Evolutionary conservation across 2,113 vertebrate genomes (phyloP).

Genomic region (Oreotragus oreotragus): DNA sequence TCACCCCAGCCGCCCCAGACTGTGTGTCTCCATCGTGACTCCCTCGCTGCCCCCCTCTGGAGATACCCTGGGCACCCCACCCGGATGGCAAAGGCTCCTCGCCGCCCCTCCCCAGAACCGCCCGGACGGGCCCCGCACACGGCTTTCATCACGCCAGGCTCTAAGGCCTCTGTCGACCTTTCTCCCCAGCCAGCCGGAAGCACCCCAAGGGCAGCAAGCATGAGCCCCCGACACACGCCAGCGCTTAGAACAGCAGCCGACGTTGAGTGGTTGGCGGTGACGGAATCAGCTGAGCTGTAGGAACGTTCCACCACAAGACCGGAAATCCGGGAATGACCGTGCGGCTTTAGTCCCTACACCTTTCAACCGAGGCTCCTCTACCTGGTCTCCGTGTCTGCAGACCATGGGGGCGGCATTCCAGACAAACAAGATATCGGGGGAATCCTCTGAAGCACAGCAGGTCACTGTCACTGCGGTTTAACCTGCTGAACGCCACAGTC

Average conservation of each 20-base stretch:
- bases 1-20: background rate
- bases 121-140: no score
- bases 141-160: background rate
- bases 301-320: background rate
- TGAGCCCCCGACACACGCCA: background rate
- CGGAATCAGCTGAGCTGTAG: accelerated
- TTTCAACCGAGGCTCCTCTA: background rate
- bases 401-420: background rate
- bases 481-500: background rate
- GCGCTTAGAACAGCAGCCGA: background rate
- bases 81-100: background rate
- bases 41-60: background rate
- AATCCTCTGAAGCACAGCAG: background rate
- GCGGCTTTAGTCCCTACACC: background rate
- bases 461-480: background rate
- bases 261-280: background rate
- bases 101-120: background rate
- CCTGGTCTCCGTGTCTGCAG: background rate
- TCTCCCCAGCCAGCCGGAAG: background rate
- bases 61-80: background rate
- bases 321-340: background rate
- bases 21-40: background rate
- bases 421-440: background rate
- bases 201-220: background rate
- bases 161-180: background rate